phyloP scores from a whole-genome alignment of 2,888 invertebrate species.

The Exocentrus adspersus region DNA sequence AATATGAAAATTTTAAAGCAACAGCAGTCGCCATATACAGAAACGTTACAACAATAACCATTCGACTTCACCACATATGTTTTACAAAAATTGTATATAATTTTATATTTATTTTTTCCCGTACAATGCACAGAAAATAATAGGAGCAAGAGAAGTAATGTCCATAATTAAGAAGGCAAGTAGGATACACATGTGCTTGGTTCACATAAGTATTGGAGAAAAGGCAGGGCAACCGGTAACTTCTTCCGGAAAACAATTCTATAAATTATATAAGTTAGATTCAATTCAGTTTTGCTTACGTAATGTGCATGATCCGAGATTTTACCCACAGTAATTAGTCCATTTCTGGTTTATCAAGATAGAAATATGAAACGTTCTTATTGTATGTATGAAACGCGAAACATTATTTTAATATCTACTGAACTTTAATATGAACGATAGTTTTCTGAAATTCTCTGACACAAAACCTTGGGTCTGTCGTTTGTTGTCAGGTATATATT shows the following conservation, averaged over 20 bases:
- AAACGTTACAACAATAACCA: conserved; percentile 56
- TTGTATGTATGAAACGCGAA: too few species aligned
- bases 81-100: conserved; percentile 64
- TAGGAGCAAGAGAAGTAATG: conserved; percentile 62
- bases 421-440: too few species aligned
- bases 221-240: conserved; percentile 35
- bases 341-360: too few species aligned
- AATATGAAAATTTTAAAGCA: conserved; percentile 52
- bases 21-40: conserved; percentile 53
- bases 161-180: conserved; percentile 63
- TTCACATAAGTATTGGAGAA: conserved; percentile 59
- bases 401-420: too few species aligned
- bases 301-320: too few species aligned
- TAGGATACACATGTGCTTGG: conserved; percentile 63
- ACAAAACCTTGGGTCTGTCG: too few species aligned
- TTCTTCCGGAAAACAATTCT: conserved; percentile 41
- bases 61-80: conserved; percentile 58
- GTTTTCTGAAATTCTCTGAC: too few species aligned
- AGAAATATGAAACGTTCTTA: too few species aligned
- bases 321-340: too few species aligned
- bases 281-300: not conserved
- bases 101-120: conserved; percentile 62
- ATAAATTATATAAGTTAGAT: conserved; percentile 33
- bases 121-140: conserved; percentile 64
- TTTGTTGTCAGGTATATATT: too few species aligned